Conservation (phyloP, 2,113 vertebrate species). For the Heterotilapia buettikoferi region DNA sequence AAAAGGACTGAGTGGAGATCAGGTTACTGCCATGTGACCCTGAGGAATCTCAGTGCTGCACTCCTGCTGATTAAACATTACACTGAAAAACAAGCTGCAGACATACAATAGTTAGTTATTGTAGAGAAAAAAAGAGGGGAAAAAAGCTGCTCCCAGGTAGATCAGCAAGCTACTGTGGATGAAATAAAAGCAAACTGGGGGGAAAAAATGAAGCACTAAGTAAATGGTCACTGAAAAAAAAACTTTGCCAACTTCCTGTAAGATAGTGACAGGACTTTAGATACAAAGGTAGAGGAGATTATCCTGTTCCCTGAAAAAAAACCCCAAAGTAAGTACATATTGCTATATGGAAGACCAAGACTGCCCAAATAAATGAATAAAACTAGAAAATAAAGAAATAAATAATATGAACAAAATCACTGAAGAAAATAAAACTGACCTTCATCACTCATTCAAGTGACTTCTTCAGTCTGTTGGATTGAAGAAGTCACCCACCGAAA, state of each 20-base stretch:
- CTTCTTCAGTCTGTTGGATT: not conserved
- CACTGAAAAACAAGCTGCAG: not conserved
- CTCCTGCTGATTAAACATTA: conserved; percentile 14
- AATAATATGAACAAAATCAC: not conserved
- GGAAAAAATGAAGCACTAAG: accelerated
- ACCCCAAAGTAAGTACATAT: not conserved
- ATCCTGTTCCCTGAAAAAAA: accelerated
- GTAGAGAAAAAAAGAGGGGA: too few relatives aligned
- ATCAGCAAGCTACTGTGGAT: not conserved
- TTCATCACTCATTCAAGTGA: not conserved
- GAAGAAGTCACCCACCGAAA: accelerated
- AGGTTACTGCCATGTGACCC: conserved; percentile 78
- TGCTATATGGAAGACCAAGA: accelerated
- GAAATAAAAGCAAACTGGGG: accelerated
- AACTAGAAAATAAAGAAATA: not conserved
- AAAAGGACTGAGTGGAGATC: conserved; percentile 59
- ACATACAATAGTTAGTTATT: not conserved
- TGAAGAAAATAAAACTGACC: not conserved
- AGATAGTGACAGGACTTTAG: not conserved
- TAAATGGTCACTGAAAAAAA: not conserved
- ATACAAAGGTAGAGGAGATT: not conserved
- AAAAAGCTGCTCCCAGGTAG: accelerated
- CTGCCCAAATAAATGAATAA: not conserved
- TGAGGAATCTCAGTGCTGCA: conserved; percentile 64
- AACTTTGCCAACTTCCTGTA: not conserved